A percentile compares a stretch with the other conserved stretches of the same genome.
Conservation (phyloP, 2,888 invertebrate species). For the Oscheius sp. region DNA sequence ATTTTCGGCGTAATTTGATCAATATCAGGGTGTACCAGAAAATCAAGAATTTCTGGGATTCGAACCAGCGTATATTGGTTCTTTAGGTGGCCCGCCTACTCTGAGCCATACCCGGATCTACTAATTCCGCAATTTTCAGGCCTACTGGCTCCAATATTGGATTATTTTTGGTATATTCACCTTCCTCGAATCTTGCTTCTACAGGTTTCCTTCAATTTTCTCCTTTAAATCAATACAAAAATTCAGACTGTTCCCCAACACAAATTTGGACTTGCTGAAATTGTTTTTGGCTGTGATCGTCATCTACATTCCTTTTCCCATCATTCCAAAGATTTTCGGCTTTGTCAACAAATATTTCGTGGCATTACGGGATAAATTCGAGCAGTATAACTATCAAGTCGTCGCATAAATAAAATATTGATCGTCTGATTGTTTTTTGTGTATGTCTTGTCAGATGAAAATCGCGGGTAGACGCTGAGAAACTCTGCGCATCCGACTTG, state of each 20-base stretch:
- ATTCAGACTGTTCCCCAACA: not conserved
- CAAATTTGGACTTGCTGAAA: not conserved
- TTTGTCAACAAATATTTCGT: conserved; percentile 15
- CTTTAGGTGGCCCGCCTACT: too few species aligned
- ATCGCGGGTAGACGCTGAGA: too few species aligned
- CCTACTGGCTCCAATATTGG: conserved; percentile 29
- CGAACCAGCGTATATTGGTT: too few species aligned
- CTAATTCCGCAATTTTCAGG: too few species aligned
- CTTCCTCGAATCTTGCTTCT: not conserved
- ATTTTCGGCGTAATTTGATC: too few species aligned
- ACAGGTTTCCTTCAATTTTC: too few species aligned
- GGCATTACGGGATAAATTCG: conserved; percentile 11
- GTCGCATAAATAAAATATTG: not conserved
- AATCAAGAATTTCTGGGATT: too few species aligned
- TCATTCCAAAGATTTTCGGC: not conserved
- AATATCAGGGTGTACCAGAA: too few species aligned
- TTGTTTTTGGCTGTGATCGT: not conserved
- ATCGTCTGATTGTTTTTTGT: not conserved
- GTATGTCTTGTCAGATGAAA: not conserved
- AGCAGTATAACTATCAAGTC: conserved; percentile 30
- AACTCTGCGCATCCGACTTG: too few species aligned
- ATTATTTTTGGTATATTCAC: not conserved
- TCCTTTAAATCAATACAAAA: too few species aligned
- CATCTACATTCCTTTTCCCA: not conserved
- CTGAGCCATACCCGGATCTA: too few species aligned